These are phyloP conservation scores for Conopomorpha cramerella DNA, from an alignment of 1,140 invertebrate species.

Conservation along the genomic window DNA sequence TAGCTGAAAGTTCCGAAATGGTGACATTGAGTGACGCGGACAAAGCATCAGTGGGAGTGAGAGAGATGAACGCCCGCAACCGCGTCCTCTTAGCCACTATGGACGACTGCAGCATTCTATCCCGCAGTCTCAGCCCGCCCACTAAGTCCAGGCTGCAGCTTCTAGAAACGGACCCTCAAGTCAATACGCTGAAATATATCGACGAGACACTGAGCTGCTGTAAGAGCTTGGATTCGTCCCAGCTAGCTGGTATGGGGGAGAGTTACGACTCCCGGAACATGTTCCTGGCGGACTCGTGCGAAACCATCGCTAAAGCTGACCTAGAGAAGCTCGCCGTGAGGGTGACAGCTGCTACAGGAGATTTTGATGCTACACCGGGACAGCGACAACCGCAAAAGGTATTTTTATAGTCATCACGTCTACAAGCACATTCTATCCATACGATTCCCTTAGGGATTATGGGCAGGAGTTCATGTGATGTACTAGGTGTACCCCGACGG, in stretches of 20 bases:
- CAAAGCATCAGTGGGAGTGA: conserved; percentile 28
- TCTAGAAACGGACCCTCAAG: conserved; percentile 64
- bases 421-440: too few relatives aligned
- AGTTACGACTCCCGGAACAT: conserved; percentile 55
- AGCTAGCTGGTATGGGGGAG: conserved; percentile 47
- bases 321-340: conserved; percentile 27
- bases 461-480: too few relatives aligned
- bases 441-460: too few relatives aligned
- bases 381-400: too few relatives aligned
- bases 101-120: conserved; percentile 56
- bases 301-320: conserved; percentile 45
- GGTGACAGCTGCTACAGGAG: conserved; percentile 16
- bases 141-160: conserved; percentile 47
- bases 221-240: conserved; percentile 53
- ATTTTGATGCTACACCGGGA: conserved; percentile 41
- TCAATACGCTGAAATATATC: conserved; percentile 64
- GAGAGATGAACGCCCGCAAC: conserved; percentile 43
- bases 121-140: conserved; percentile 49
- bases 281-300: conserved; percentile 48
- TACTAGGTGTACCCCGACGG: too few relatives aligned
- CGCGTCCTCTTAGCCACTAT: conserved; percentile 48
- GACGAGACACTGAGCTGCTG: conserved; percentile 60
- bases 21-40: conserved; percentile 43
- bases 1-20: conserved; percentile 51
- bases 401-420: too few relatives aligned